These are phyloP conservation scores for Odontocolon sp. DNA, from an alignment of 2,888 invertebrate genomes.

Conservation along the genomic window DNA sequence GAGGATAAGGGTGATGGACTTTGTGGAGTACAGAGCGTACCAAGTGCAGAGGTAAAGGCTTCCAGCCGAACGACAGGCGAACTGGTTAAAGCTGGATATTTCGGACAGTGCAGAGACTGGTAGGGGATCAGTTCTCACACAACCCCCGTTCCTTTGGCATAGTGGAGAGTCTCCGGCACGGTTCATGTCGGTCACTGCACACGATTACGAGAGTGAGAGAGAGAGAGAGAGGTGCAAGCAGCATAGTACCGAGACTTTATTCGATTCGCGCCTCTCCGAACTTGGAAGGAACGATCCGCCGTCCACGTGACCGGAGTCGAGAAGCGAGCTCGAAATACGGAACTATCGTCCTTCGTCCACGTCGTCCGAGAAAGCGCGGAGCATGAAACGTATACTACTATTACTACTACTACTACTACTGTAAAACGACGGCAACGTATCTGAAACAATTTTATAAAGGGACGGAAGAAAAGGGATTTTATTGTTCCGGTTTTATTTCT, in stretches of 20 bases:
- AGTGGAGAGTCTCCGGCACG: neutral
- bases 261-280: conserved; percentile 63
- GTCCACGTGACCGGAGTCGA: conserved; percentile 62
- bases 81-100: too few relatives aligned
- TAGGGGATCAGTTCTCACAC: too few relatives aligned
- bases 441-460: conserved; percentile 55
- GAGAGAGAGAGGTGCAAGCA: neutral
- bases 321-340: conserved; percentile 30
- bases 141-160: too few relatives aligned
- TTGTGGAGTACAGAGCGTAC: conserved; percentile 39
- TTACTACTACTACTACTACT: too few relatives aligned
- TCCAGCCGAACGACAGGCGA: neutral
- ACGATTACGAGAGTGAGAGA: neutral
- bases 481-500: conserved; percentile 21
- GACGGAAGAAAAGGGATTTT: conserved; percentile 33
- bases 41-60: conserved; percentile 8
- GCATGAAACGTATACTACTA: conserved; percentile 44
- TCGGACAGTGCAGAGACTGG: too few relatives aligned
- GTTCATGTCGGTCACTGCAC: neutral
- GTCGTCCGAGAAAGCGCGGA: conserved; percentile 47
- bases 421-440: conserved; percentile 49
- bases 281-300: conserved; percentile 61
- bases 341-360: conserved; percentile 27
- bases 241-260: conserved; percentile 56
- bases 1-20: conserved; percentile 7